phyloP scores from a whole-genome alignment of 2,113 vertebrate species.

The Myanophis thanlyinensis region DNA sequence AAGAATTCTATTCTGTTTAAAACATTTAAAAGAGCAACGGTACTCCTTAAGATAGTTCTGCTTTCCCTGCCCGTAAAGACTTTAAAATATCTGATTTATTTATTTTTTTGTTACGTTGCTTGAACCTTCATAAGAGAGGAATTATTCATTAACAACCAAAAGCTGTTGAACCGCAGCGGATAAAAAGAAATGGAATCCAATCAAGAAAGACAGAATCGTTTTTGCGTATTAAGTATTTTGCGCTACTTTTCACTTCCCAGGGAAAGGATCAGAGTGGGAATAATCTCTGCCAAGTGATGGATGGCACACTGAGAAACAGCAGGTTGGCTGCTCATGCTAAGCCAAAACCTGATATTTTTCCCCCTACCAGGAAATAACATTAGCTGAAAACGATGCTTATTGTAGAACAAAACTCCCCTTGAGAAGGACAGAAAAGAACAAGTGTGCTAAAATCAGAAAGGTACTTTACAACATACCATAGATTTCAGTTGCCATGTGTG shows the following conservation, averaged over 20 bases:
- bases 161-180: background rate
- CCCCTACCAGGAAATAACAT: background rate
- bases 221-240: background rate
- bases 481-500: background rate
- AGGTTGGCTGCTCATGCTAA: background rate
- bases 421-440: background rate
- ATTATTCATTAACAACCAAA: background rate
- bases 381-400: background rate
- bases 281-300: background rate
- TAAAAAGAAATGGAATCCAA: background rate
- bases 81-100: background rate
- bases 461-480: background rate
- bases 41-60: background rate
- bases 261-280: background rate
- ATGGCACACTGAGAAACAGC: background rate
- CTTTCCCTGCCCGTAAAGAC: background rate
- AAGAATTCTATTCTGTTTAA: background rate
- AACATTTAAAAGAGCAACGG: background rate
- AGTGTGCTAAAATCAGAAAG: background rate
- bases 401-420: background rate
- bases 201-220: background rate
- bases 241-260: background rate
- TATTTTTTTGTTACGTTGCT: background rate
- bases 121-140: background rate
- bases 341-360: background rate